Base-by-base conservation (phyloP, 2,113 vertebrate genomes). In the Lasiurus cinereus region DNA sequence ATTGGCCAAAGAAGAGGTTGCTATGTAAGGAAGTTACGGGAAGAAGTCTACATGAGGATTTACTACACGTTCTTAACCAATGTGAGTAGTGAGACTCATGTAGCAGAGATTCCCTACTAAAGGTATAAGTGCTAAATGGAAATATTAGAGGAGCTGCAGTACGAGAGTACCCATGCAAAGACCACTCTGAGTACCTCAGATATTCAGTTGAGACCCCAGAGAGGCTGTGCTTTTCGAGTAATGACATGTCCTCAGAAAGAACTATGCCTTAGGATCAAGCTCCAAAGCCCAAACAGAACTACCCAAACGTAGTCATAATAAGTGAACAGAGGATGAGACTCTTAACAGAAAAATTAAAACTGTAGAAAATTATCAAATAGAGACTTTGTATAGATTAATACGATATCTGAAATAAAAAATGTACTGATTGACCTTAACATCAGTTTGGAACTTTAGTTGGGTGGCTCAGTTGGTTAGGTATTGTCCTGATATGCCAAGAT, bases 321-420 rank as follows among this genome's bases (percentile, higher is more conserved):
- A 92, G 31, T 54, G 13, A 59, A 69, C 18, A 90, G 7, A 21
- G 64, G 9, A 21, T 76, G 27, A 67, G 8, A 88, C 15, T 74
- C 43, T 87, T 87, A 84, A 85, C 3, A 92, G 14, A 74, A 62
- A 83, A 90, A 59, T 14, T 83, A 24, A 87, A 86, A 66, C 50
- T 27, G 64, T 10, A 48, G 27, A 33, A 72, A 91, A 73, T 13
- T 82, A 59, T 6, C 13, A 64, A 69, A 67, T 29, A 7, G 29
- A 92, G 4, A 85, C 50, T 36, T 72, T 43, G 7, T 11, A 80
- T 11, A 56, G 8, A 76, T 52, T 78, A 84, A 74, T 19, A 78
- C 82, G 72, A 88, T 84, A 84, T n/a, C 8, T 59, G 8, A 89
- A 74, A 72, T 89, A n/a, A n/a, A n/a, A n/a, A n/a, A n/a, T n/a